Conservation (phyloP, 2,888 invertebrate species). For the Drosophila prolongata region DNA sequence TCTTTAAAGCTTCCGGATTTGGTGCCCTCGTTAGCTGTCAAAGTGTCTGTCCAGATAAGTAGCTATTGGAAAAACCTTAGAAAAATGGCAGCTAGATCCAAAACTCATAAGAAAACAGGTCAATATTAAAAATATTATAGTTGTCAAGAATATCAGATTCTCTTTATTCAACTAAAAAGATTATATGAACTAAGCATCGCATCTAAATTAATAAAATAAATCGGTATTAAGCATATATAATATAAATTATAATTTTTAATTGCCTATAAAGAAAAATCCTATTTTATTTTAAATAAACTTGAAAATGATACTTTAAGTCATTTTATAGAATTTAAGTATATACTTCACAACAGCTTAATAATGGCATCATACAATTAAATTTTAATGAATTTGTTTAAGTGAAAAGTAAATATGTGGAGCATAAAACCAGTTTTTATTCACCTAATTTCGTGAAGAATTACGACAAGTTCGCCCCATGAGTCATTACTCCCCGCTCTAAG, state of each 20-base stretch:
- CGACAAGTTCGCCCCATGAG: background rate
- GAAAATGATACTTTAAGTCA: too few species aligned
- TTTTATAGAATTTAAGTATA: too few species aligned
- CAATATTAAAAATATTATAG: background rate
- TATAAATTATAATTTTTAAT: too few species aligned
- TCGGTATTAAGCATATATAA: too few species aligned
- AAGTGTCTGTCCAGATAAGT: constrained; percentile 4
- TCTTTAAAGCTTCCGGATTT: constrained; percentile 25
- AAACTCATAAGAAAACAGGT: background rate
- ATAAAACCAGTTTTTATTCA: background rate
- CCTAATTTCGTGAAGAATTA: background rate
- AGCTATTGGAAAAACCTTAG: background rate
- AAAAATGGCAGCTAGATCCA: background rate
- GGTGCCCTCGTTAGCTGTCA: constrained; percentile 33
- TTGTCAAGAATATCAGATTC: background rate
- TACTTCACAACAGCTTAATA: background rate
- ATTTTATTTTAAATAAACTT: too few species aligned
- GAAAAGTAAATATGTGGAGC: background rate
- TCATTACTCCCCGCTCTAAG: constrained; percentile 12
- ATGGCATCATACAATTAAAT: background rate
- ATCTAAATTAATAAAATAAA: too few species aligned
- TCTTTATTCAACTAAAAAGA: background rate
- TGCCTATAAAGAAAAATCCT: too few species aligned
- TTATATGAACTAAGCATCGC: too few species aligned
- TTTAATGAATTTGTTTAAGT: constrained; percentile 8